A percentile compares a stretch with the other conserved stretches of the same genome.
These are phyloP conservation scores for Chesias legatella DNA, from an alignment of 2,888 invertebrate genomes.

Conservation along the genomic window DNA sequence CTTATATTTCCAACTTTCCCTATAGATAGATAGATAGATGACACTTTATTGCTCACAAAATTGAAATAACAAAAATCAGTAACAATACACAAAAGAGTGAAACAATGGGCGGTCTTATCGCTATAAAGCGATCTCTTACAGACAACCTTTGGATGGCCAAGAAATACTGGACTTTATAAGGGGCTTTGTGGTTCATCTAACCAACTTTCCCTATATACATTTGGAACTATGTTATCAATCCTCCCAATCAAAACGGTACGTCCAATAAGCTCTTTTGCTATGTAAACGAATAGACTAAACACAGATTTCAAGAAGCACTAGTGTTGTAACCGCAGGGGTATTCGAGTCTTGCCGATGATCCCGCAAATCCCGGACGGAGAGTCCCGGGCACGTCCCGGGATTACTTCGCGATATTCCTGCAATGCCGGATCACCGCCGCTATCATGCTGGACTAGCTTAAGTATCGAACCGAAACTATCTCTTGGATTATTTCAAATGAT, in stretches of 20 bases:
- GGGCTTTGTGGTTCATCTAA: too few species aligned
- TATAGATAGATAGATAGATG: too few species aligned
- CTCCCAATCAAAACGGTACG: slow-evolving; percentile 4
- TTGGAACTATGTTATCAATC: background rate
- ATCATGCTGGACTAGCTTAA: slow-evolving; percentile 43
- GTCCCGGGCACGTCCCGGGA: slow-evolving; percentile 63
- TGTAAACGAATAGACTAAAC: slow-evolving; percentile 19
- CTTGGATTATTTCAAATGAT: slow-evolving; percentile 27
- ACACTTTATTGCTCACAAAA: too few species aligned
- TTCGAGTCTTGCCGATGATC: slow-evolving; percentile 61
- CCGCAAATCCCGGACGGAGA: slow-evolving; percentile 59
- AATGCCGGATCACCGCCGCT: slow-evolving; percentile 51
- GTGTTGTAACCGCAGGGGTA: slow-evolving; percentile 52
- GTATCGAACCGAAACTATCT: slow-evolving; percentile 27
- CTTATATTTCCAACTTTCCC: slow-evolving; percentile 44
- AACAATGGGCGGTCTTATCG: too few species aligned
- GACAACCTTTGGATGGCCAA: too few species aligned
- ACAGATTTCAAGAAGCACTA: slow-evolving; percentile 29
- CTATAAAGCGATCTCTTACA: too few species aligned
- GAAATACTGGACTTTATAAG: too few species aligned
- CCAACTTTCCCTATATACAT: slow-evolving; percentile 31
- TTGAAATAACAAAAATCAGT: too few species aligned
- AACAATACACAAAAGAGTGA: too few species aligned
- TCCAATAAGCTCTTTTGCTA: slow-evolving; percentile 11
- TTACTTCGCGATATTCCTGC: slow-evolving; percentile 47